Conservation (phyloP, 2,797 vertebrate species). For the Serranus cabrilla region DNA sequence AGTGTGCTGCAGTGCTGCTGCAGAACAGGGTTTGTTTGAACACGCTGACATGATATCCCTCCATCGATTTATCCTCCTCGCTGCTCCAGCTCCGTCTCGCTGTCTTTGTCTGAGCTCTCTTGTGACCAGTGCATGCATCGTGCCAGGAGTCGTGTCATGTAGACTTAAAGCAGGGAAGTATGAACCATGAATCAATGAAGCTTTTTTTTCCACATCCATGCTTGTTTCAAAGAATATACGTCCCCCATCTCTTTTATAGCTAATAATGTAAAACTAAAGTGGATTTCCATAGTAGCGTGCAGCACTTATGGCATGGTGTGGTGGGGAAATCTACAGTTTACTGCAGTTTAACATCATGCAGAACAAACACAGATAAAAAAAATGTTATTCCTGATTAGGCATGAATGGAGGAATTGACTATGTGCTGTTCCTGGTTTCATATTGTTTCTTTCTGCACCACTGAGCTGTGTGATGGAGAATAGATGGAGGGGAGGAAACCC, state of each 20-base stretch:
- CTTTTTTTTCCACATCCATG: no score
- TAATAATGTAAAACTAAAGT: neutral
- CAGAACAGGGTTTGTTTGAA: neutral
- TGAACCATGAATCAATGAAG: neutral
- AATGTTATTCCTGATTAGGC: conserved; percentile 27
- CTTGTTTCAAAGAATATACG: neutral
- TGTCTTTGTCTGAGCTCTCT: neutral
- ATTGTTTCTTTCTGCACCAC: conserved; percentile 32
- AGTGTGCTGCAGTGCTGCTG: neutral
- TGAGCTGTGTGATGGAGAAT: conserved; percentile 21
- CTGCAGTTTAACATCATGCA: conserved; percentile 1
- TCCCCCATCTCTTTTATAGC: neutral
- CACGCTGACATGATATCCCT: conserved; percentile 18
- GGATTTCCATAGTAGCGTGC: conserved; percentile 7
- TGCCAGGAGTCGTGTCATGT: no score
- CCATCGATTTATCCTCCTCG: neutral
- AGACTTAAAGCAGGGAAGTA: no score
- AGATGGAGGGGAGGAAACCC: neutral
- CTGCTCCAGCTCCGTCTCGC: neutral
- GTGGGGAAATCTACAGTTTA: neutral
- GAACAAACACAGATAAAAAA: conserved; percentile 10
- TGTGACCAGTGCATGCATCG: no score
- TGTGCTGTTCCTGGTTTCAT: conserved; percentile 15
- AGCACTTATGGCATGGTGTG: neutral
- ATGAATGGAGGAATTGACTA: neutral